Percentiles rank a stretch among this genome's conserved stretches.
Conservation (phyloP, 37 sponge, comb jelly and placozoan genomes). For the Lycopodina hypogea region DNA sequence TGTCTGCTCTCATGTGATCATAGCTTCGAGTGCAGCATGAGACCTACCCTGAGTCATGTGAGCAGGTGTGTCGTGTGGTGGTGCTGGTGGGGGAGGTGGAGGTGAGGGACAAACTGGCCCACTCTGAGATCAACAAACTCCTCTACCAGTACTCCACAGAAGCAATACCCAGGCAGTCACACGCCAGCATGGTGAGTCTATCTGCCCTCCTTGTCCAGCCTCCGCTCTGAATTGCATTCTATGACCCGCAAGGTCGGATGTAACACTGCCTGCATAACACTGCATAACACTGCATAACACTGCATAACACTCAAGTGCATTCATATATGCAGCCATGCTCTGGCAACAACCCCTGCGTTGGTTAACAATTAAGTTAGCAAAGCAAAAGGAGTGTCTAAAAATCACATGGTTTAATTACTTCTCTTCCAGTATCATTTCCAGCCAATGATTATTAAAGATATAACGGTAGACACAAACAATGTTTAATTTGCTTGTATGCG, state of each 20-base stretch:
- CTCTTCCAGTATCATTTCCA: too few species aligned
- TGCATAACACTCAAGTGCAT: too few species aligned
- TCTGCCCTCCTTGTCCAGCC: not conserved
- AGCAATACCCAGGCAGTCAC: conserved; percentile 75
- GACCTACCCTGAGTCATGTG: conserved; percentile 52
- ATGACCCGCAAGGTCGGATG: not conserved
- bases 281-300: too few species aligned
- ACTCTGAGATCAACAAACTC: conserved; percentile 91
- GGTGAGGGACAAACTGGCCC: conserved; percentile 75
- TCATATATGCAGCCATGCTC: too few species aligned
- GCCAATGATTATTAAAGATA: too few species aligned
- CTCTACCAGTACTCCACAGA: conserved; percentile 88
- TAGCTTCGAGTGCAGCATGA: conserved; percentile 78
- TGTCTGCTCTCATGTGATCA: not conserved
- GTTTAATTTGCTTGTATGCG: too few species aligned
- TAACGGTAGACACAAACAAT: too few species aligned
- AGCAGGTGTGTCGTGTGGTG: conserved; percentile 73
- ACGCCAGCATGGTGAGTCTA: conserved; percentile 78
- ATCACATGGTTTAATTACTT: too few species aligned
- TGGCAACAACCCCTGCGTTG: too few species aligned
- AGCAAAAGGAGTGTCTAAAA: too few species aligned
- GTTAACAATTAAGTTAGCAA: too few species aligned
- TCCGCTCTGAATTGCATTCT: not conserved
- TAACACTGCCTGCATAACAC: too few species aligned
- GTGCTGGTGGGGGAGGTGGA: conserved; percentile 83